These are phyloP conservation scores for Cercocebus atys DNA, from an alignment of 2,113 vertebrate species.

Conservation along the genomic window DNA sequence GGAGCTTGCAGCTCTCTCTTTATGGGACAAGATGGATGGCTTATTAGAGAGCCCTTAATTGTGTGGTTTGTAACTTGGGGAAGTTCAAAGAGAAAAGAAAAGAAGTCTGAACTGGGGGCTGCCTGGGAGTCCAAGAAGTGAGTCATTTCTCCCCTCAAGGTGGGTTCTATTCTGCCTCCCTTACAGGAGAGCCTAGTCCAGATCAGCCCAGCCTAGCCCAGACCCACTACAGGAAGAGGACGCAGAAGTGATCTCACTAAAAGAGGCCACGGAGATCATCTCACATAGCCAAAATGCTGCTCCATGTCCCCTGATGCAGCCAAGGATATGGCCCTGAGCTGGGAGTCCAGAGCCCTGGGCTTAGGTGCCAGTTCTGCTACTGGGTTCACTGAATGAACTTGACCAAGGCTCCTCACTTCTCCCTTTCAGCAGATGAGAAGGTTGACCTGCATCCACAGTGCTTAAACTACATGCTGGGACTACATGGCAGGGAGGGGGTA, in stretches of 20 bases:
- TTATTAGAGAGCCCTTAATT: slow-evolving; percentile 84
- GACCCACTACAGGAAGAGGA: background rate
- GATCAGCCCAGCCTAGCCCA: background rate
- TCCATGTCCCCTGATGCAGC: accelerated
- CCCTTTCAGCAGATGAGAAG: background rate
- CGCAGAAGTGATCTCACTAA: background rate
- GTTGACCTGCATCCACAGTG: background rate
- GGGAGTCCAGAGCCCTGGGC: background rate
- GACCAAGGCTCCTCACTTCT: background rate
- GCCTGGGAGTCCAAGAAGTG: background rate
- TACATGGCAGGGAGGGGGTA: background rate
- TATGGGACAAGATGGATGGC: slow-evolving; percentile 81
- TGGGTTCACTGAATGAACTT: background rate
- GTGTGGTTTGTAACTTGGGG: slow-evolving; percentile 81
- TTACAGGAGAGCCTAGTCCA: background rate
- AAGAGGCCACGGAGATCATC: background rate
- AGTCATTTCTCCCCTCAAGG: background rate
- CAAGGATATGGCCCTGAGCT: background rate
- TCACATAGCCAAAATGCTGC: background rate
- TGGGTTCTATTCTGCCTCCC: background rate
- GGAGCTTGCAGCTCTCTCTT: slow-evolving; percentile 80
- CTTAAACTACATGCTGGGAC: background rate
- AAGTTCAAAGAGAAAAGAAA: slow-evolving; percentile 71
- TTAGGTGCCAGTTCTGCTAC: background rate
- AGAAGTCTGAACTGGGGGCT: background rate